phyloP scores from a whole-genome alignment of 2,797 vertebrate species.

The Sebastes elongatus region DNA sequence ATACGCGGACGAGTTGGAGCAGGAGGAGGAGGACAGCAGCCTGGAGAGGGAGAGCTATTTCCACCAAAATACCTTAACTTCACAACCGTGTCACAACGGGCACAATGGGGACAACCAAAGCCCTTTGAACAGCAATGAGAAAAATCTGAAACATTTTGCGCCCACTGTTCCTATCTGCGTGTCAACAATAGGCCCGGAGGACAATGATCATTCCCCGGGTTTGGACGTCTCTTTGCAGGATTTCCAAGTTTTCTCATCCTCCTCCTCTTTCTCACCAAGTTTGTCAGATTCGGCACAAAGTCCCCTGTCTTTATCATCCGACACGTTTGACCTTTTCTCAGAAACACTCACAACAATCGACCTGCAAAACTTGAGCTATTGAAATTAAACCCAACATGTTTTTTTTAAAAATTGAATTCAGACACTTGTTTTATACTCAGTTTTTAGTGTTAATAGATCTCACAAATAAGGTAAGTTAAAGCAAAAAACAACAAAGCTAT shows the following conservation, averaged over 20 bases:
- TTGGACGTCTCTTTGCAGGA: slow-evolving; percentile 92
- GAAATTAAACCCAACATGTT: slow-evolving; percentile 23
- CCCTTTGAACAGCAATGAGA: slow-evolving; percentile 93
- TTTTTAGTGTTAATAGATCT: slow-evolving; percentile 68
- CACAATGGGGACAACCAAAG: slow-evolving; percentile 91
- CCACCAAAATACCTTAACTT: slow-evolving; percentile 89
- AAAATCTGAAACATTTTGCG: slow-evolving; percentile 98
- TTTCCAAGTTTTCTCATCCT: slow-evolving; percentile 91
- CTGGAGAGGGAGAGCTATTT: slow-evolving; percentile 89
- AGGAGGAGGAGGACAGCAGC: slow-evolving; percentile 43
- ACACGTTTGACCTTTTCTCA: slow-evolving; percentile 96
- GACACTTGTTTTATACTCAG: slow-evolving; percentile 50
- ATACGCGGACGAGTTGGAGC: slow-evolving; percentile 89
- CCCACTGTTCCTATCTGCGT: slow-evolving; percentile 91
- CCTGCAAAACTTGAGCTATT: slow-evolving; percentile 94
- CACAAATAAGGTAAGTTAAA: slow-evolving; percentile 77
- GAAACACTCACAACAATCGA: slow-evolving; percentile 96
- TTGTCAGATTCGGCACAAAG: slow-evolving; percentile 91
- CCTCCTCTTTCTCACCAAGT: slow-evolving; percentile 93
- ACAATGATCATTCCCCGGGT: slow-evolving; percentile 90
- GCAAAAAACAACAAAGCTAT: slow-evolving; percentile 68
- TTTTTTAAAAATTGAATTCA: slow-evolving; percentile 4
- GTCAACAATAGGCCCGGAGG: slow-evolving; percentile 91
- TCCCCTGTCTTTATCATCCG: slow-evolving; percentile 89
- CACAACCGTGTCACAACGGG: slow-evolving; percentile 86